Evolutionary conservation across 2,797 vertebrate genomes (phyloP).

Genomic region (Enteromius argenteus): DNA sequence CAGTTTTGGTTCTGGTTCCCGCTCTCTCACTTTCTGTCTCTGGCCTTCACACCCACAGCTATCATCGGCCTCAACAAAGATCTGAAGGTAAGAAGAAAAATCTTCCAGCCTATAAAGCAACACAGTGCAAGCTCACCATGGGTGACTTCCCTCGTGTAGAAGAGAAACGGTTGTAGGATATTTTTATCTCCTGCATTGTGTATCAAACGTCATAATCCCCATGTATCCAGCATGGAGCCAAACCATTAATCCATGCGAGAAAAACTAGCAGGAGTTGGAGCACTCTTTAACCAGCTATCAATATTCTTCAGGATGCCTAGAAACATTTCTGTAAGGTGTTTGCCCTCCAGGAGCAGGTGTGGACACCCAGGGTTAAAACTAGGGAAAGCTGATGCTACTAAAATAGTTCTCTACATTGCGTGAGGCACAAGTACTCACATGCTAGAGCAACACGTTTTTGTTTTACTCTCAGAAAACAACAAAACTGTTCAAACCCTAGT

Average conservation of each 20-base stretch:
- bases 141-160: not conserved
- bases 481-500: not conserved
- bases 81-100: slow-evolving; percentile 86
- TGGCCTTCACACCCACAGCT: slow-evolving; percentile 96
- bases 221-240: not conserved
- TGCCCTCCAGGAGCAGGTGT: not conserved
- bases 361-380: not conserved
- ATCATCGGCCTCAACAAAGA: slow-evolving; percentile 99
- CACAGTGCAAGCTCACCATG: not conserved
- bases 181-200: not conserved
- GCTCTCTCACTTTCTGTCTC: slow-evolving; percentile 93
- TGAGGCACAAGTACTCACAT: not conserved
- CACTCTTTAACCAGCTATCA: not conserved
- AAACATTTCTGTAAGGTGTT: not conserved
- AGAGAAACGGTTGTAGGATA: not conserved
- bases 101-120: not conserved
- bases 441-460: not conserved
- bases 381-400: not conserved
- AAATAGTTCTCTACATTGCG: not conserved
- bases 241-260: not conserved
- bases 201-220: not conserved
- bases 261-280: not conserved
- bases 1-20: slow-evolving; percentile 99
- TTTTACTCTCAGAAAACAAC: not conserved
- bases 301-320: not conserved